Evolutionary conservation across 2,888 invertebrate genomes (phyloP), one percentile per base, ranked within the genome.

Genomic region (Pterobdella sp.): DNA sequence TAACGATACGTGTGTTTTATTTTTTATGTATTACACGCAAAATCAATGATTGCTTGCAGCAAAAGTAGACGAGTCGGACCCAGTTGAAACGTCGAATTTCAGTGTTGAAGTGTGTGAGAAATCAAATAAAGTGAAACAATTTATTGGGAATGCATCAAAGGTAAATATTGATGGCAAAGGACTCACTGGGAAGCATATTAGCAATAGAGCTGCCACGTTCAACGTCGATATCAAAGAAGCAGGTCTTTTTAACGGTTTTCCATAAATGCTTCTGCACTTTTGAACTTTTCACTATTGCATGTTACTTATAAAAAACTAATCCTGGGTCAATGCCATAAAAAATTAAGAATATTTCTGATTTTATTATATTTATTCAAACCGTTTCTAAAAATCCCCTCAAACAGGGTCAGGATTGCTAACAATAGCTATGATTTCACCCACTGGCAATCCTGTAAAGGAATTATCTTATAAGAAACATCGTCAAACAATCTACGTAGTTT

Each of bases 151-250:
- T 81, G 94, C 95, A 35, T 87, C 88, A 71, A 93, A 93, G 85
- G 92, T 95, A 42, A 87, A 88, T 73, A 91, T 91, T 81, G 94
- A 94, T 85, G 97, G 97, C 75, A 91, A 94, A 89, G 97, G 97
- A 0, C 85, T 97, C 80, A 94, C 93, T 84, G 95, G 95, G 31
- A 94, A 93, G 84, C 94, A 94, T 32, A 93, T 92, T 81, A 85
- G 93, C 76, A 92, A 92, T 83, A 92, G 94, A 81, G 91, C 92
- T 81, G 94, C 94, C 82, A 91, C 90, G 82, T 95, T 97, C 84
- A 91, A 90, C 1, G 89, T 97, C 29, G 90, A 90, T 78, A 91
- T 91, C 74, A 89, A 90, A 67, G 92, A 93, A 82, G 97, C 96
- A 75, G 97, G 97, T 95, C 49, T 42, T 42, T 42, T 42, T 42